Percentiles rank a stretch among this genome's conserved stretches.
These are phyloP conservation scores for Psophia crepitans DNA, from an alignment of 2,113 vertebrate species.

Conservation along the genomic window DNA sequence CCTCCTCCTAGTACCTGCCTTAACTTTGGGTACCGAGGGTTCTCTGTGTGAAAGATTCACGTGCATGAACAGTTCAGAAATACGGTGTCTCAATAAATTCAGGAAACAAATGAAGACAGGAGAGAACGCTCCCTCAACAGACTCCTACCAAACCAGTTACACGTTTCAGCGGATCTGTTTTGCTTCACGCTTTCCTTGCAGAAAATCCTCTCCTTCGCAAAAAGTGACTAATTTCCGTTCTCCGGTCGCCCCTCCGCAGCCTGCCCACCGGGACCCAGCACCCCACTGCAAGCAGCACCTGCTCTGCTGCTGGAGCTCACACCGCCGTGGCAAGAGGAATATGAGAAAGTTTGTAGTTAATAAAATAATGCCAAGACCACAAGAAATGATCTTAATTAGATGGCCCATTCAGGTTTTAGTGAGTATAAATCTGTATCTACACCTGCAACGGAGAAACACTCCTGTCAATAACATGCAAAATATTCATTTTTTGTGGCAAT, in stretches of 20 bases:
- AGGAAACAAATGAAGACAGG: not conserved
- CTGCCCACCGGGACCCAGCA: not conserved
- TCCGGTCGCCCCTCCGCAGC: not conserved
- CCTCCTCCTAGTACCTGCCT: not conserved
- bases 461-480: not conserved
- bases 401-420: not conserved
- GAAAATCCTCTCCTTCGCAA: not conserved
- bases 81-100: not conserved
- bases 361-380: not conserved
- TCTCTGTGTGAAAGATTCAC: not conserved
- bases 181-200: not conserved
- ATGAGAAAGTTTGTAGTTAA: no score
- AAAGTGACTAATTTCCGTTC: not conserved
- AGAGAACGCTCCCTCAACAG: not conserved
- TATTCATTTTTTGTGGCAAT: not conserved
- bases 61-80: not conserved
- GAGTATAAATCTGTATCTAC: not conserved
- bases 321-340: rapidly evolving
- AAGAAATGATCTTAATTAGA: not conserved
- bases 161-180: not conserved
- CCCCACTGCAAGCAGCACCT: not conserved
- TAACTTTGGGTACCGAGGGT: not conserved
- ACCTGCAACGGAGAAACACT: not conserved
- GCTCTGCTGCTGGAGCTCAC: not conserved
- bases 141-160: not conserved